Conservation (phyloP, 2,797 vertebrate genomes). For the Tenualosa thibaudeaui region DNA sequence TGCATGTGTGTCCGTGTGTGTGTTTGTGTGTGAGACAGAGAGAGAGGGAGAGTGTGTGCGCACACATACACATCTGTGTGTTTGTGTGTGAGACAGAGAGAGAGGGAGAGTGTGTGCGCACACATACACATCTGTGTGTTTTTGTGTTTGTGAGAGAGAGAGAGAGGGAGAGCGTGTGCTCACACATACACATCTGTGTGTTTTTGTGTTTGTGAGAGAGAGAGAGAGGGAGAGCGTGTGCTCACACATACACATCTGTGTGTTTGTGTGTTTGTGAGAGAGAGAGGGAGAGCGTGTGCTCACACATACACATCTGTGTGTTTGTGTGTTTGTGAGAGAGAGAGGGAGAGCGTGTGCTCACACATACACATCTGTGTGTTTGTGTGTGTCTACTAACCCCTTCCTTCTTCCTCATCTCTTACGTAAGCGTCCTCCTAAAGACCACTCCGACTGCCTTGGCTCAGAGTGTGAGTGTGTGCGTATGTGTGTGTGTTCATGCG, state of each 20-base stretch:
- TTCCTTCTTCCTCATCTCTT: neutral
- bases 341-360: no score
- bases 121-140: neutral
- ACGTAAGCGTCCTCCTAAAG: neutral
- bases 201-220: no score
- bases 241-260: neutral
- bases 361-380: no score
- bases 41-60: no score
- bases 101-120: neutral
- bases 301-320: no score
- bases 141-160: neutral
- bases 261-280: neutral
- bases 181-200: no score
- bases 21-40: neutral
- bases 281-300: no score
- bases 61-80: no score
- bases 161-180: no score
- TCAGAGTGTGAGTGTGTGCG: neutral
- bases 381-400: neutral
- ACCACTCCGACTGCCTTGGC: neutral
- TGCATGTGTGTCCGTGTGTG: constrained; percentile 6
- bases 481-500: neutral
- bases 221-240: neutral
- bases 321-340: neutral
- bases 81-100: no score